A percentile compares a stretch with the other conserved stretches of the same genome.
These are phyloP conservation scores for Psephotus haematonotus DNA, from an alignment of 2,113 vertebrate genomes.

Conservation along the genomic window DNA sequence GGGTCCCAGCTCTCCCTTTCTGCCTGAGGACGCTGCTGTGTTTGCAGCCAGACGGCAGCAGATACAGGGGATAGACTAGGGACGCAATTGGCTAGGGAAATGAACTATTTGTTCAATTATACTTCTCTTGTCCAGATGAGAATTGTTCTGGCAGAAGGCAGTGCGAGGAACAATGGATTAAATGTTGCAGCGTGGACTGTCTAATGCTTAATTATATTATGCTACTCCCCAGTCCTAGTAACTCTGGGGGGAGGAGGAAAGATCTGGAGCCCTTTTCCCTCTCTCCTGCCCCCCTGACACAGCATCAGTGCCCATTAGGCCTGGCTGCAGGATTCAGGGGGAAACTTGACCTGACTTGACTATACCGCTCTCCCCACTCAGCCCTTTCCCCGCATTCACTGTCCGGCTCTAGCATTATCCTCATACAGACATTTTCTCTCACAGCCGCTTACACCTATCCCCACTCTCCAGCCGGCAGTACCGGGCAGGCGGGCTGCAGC, in stretches of 20 bases:
- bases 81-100: conserved; percentile 11
- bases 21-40: neutral
- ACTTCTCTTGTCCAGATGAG: neutral
- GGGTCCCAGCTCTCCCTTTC: neutral
- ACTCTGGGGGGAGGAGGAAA: neutral
- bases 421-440: neutral
- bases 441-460: neutral
- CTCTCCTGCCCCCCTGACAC: no score
- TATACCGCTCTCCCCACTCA: neutral
- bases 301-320: neutral
- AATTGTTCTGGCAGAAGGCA: neutral
- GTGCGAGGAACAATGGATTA: neutral
- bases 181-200: conserved; percentile 6
- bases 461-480: neutral
- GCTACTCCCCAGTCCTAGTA: neutral
- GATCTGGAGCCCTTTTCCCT: neutral
- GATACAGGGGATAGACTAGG: neutral
- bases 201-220: neutral
- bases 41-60: neutral
- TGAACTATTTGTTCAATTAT: conserved; percentile 41
- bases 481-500: neutral
- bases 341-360: neutral
- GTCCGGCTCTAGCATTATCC: neutral
- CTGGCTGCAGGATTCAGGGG: neutral
- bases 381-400: neutral